Conservation (phyloP, 2,888 invertebrate genomes). For the Diaprepes abbreviatus region DNA sequence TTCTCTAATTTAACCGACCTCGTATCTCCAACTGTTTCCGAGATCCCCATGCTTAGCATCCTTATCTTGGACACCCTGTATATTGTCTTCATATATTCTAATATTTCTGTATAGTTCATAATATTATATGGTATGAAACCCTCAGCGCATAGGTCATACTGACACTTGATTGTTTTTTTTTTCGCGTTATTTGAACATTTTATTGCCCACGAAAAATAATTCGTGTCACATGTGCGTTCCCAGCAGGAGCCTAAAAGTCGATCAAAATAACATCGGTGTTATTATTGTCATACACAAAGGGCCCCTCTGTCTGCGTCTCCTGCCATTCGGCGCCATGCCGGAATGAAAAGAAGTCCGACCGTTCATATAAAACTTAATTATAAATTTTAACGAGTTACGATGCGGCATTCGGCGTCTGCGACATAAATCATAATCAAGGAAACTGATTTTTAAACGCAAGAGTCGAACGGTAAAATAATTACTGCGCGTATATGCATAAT, state of each 20-base stretch:
- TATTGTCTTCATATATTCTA: no score
- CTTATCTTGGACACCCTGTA: no score
- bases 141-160: no score
- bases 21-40: no score
- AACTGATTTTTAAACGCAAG: not conserved
- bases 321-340: conserved; percentile 22
- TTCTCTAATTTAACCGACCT: no score
- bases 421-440: conserved; percentile 32
- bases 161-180: no score
- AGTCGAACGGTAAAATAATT: conserved; percentile 4
- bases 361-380: conserved; percentile 33
- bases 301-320: conserved; percentile 29
- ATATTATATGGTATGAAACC: no score
- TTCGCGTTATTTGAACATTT: no score
- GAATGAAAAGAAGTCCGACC: conserved; percentile 10
- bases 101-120: no score
- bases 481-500: no score
- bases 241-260: conserved; percentile 36
- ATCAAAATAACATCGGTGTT: conserved; percentile 34
- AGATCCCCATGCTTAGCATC: no score
- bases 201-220: conserved; percentile 8
- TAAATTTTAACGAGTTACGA: conserved; percentile 33
- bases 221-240: conserved; percentile 30
- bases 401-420: conserved; percentile 14
- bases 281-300: conserved; percentile 27